Conservation (phyloP, 1,140 invertebrate genomes). For the Orius laevigatus region DNA sequence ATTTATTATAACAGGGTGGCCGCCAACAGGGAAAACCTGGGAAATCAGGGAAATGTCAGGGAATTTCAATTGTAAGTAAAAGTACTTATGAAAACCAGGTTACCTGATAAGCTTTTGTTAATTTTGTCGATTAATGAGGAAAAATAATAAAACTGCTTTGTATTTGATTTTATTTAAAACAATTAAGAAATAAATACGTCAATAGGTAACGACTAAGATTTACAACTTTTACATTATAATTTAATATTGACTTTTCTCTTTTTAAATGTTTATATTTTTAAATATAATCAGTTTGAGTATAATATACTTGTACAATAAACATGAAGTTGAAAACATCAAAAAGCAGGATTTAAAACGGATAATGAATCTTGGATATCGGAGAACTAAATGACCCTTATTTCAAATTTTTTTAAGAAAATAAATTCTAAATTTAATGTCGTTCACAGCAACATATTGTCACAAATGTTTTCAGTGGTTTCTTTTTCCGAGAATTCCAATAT, state of each 20-base stretch:
- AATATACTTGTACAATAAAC: constrained; percentile 1
- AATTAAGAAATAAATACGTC: neutral
- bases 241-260: constrained; percentile 1
- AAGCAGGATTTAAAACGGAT: neutral
- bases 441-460: constrained; percentile 15
- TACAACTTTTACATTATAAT: constrained; percentile 3
- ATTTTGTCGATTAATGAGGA: constrained; percentile 2
- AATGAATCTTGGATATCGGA: neutral
- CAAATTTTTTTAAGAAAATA: constrained; percentile 11
- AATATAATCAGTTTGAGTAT: constrained; percentile 1
- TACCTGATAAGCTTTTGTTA: too few species aligned
- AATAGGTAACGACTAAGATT: constrained; percentile 23
- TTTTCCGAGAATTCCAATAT: neutral
- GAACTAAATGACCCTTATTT: neutral
- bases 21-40: too few species aligned
- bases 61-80: too few species aligned
- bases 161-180: neutral
- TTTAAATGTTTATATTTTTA: neutral
- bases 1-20: too few species aligned
- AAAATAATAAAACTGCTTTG: constrained; percentile 1
- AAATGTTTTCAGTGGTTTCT: constrained; percentile 2
- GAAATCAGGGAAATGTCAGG: too few species aligned
- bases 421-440: constrained; percentile 15
- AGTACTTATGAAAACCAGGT: too few species aligned
- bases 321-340: constrained; percentile 7